Conservation (phyloP, 2,888 invertebrate species). For the Andrena fulva region DNA sequence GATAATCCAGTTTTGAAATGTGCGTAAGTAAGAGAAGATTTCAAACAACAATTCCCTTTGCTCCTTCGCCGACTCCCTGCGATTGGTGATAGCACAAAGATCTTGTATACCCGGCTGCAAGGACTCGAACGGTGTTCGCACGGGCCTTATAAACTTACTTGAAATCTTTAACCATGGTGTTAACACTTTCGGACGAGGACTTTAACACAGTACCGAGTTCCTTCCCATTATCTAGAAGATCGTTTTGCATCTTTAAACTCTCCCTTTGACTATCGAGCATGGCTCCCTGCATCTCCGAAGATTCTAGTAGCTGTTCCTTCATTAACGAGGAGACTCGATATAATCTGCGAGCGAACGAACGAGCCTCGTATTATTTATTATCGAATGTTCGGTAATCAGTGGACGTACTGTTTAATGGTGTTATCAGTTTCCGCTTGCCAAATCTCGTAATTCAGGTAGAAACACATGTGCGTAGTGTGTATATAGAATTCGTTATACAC, state of each 20-base stretch:
- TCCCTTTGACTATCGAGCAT: conserved; percentile 85
- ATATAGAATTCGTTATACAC: conserved; percentile 89
- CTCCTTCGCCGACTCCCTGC: conserved; percentile 85
- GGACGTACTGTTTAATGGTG: conserved; percentile 84
- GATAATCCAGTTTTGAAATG: conserved; percentile 87
- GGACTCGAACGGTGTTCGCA: not conserved
- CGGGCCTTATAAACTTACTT: conserved; percentile 75
- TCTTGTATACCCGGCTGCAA: not conserved
- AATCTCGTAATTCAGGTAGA: conserved; percentile 87
- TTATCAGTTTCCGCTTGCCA: conserved; percentile 88
- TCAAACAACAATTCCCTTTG: conserved; percentile 87
- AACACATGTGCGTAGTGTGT: conserved; percentile 89
- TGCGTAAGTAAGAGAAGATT: conserved; percentile 86
- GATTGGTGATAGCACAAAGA: conserved; percentile 30
- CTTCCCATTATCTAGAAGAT: conserved; percentile 86
- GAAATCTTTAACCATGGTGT: conserved; percentile 85
- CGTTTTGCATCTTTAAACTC: conserved; percentile 85
- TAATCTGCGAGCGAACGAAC: conserved; percentile 68
- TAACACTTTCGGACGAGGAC: conserved; percentile 84
- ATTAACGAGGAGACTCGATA: conserved; percentile 82
- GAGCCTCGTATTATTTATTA: not conserved
- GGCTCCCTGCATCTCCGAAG: conserved; percentile 84
- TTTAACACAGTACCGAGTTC: conserved; percentile 85
- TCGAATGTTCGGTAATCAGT: not conserved
- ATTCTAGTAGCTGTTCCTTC: conserved; percentile 85